Base-by-base conservation (phyloP, 2,888 invertebrate genomes). In the Rhingia campestris region DNA sequence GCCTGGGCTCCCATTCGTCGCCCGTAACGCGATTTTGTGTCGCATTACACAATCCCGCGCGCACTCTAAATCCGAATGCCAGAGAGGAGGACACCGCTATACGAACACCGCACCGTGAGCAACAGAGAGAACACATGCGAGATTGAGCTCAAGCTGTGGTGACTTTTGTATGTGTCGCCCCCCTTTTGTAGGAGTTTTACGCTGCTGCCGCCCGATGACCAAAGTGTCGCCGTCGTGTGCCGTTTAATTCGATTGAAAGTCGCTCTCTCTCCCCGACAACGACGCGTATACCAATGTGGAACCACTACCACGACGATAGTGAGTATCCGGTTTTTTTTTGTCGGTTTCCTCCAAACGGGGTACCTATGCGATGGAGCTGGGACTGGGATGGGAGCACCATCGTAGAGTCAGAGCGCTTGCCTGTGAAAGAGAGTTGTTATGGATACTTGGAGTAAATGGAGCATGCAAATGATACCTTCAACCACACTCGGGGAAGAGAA, bases 1-100 rank as follows among this genome's bases (percentile, higher is more conserved):
- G 84, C 54, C 84, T 84, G 84, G 80, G 58, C 74, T 84, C 84
- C 80, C 84, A 84, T 84, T 84, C 80, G 84, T 84, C 80, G 84
- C 70, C 22, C 61, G 63, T 70, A 66, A 58, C 74, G 59, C 70
- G 54, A 80, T 84, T 84, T 80, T 74, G 59, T 84, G 80, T 84
- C 84, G 79, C 80, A 84, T 80, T 70, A 47, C 79, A 64, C 80
- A 64, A 80, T 70, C 74, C 74, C 80, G 84, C 80, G 81, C 81
- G 79, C 80, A 84, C 80, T 75, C 84, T 73, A 66, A 75, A 70
- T 51, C 54, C 74, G 35, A 74, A 37, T 67, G 81, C 72, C 73
- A 67, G 59, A 77, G 77, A 9, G 45, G 59, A 53, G 63, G 6
- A 22, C 66, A 39, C 51, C 53, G 45, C 33, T 22, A 53, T 12